phyloP scores from a whole-genome alignment of 2,888 invertebrate genomes.

The Yponomeuta sedellus region DNA sequence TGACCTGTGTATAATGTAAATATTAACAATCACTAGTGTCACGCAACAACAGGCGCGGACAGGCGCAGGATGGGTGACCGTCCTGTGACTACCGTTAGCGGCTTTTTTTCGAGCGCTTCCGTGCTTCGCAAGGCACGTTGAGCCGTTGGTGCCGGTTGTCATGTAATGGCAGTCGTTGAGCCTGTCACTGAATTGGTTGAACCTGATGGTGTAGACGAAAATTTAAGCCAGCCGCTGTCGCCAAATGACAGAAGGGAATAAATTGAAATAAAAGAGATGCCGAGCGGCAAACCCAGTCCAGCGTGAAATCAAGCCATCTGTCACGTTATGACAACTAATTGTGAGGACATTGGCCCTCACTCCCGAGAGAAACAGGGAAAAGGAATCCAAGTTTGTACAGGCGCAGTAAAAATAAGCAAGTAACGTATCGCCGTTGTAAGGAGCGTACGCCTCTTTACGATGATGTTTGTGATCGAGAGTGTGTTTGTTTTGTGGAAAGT shows the following conservation, averaged over 20 bases:
- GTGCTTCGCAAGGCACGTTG: too few relatives aligned
- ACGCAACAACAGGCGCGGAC: too few relatives aligned
- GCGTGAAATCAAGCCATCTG: conserved; percentile 12
- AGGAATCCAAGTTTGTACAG: conserved; percentile 9
- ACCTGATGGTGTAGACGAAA: neutral
- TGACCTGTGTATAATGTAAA: too few relatives aligned
- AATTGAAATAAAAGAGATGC: neutral
- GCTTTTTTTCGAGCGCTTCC: too few relatives aligned
- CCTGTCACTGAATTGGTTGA: neutral
- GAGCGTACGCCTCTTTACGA: too few relatives aligned
- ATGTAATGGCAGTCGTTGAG: too few relatives aligned
- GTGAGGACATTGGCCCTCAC: neutral
- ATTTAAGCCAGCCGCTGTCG: neutral
- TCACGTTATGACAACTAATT: conserved; percentile 14
- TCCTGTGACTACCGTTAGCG: too few relatives aligned
- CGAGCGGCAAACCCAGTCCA: neutral
- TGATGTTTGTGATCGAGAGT: too few relatives aligned
- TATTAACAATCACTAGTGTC: too few relatives aligned
- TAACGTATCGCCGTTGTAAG: neutral
- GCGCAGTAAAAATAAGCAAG: neutral
- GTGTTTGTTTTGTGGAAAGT: too few relatives aligned
- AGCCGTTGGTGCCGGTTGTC: too few relatives aligned
- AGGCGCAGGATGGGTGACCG: too few relatives aligned
- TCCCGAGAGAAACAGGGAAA: neutral
- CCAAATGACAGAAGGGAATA: neutral